Evolutionary conservation across 2,797 vertebrate species (phyloP).

Genomic region (Graptemys geographica): DNA sequence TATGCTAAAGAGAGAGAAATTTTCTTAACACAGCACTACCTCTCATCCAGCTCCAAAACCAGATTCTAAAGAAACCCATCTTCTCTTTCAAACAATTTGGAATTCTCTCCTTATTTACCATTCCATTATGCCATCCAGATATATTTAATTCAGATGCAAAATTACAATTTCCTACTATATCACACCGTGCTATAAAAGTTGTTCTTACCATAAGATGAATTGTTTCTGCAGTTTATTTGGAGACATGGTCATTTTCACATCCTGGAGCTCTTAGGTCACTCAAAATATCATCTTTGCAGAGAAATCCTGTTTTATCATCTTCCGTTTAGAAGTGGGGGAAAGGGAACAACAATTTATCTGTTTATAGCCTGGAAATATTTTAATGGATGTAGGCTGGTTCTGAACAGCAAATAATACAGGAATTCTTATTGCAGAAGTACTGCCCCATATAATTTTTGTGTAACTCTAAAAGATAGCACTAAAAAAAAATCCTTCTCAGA

Average conservation of each 20-base stretch:
- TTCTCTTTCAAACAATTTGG: constrained; percentile 10
- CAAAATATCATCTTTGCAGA: neutral
- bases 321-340: neutral
- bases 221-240: constrained; percentile 2
- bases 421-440: neutral
- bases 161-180: neutral
- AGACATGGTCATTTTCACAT: constrained; percentile 12
- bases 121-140: neutral
- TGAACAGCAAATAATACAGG: neutral
- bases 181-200: neutral
- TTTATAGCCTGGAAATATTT: neutral
- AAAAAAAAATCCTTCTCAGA: neutral
- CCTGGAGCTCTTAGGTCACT: neutral
- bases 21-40: neutral
- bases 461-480: neutral
- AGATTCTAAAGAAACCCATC: neutral
- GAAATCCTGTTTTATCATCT: neutral
- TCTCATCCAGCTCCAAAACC: neutral
- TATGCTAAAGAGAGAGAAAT: neutral
- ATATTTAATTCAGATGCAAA: neutral
- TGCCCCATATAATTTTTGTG: neutral
- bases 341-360: neutral
- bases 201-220: neutral
- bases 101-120: constrained; percentile 16
- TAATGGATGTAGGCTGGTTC: neutral